Percentiles rank a stretch among this genome's conserved stretches.
Evolutionary conservation across 2,113 vertebrate species (phyloP).

Genomic region (Tympanuchus pallidicinctus): DNA sequence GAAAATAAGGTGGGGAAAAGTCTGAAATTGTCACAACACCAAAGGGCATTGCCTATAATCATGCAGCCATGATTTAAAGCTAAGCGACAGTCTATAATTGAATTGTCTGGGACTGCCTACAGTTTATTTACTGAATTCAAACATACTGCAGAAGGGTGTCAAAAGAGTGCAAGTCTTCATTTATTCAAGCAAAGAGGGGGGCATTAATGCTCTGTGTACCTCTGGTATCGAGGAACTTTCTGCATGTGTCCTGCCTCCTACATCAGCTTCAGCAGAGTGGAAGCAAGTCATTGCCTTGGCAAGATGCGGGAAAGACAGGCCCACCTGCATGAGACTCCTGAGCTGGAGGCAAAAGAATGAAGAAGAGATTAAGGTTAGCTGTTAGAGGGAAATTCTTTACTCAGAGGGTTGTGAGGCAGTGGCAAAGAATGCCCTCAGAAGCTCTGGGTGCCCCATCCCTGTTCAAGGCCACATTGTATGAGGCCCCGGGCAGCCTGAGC

Average conservation of each 20-base stretch:
- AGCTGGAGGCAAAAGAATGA: neutral
- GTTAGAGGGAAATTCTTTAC: neutral
- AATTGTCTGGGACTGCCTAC: constrained; percentile 8
- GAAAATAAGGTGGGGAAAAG: constrained; percentile 32
- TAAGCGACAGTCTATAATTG: constrained; percentile 42
- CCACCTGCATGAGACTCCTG: fast-evolving
- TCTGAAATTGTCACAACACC: constrained; percentile 37
- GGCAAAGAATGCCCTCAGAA: neutral
- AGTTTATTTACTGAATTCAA: constrained; percentile 44
- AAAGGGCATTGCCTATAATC: constrained; percentile 24
- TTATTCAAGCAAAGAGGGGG: neutral
- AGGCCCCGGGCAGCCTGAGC: neutral
- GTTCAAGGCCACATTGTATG: neutral
- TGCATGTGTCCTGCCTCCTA: neutral
- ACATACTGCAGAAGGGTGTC: neutral
- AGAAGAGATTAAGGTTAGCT: neutral
- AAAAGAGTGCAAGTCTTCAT: neutral
- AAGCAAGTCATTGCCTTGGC: fast-evolving
- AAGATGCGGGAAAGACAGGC: fast-evolving
- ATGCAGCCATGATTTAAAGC: neutral
- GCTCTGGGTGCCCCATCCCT: no score
- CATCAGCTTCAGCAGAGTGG: neutral
- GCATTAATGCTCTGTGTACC: neutral
- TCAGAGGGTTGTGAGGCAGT: neutral
- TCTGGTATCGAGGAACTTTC: neutral